Base-by-base conservation (phyloP, 2,888 invertebrate genomes). In the Heliconius hortense region DNA sequence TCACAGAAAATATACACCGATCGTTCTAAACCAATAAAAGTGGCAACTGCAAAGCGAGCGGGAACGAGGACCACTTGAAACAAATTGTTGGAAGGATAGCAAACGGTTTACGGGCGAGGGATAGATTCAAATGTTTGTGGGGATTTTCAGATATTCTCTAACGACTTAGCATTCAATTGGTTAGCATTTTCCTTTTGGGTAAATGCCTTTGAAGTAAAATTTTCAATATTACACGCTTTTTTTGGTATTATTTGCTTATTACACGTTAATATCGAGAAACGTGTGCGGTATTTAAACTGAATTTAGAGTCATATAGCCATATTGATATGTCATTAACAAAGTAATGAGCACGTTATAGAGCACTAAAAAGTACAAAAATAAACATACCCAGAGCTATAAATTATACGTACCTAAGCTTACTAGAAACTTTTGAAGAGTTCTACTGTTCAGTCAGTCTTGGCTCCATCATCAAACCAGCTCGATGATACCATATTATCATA, bases 1-100 rank as follows among this genome's bases (percentile, higher is more conserved):
- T 15, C 10, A 56, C n/a, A 2, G 24, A 69, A 69, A 69, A 56
- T 56, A 56, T 39, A n/a, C 24, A 69, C 31, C 56, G 64, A 64
- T 21, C 63, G 15, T 4, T 63, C 64, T 43, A 64, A 74, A 56
- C 59, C 60, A 59, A 60, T 67, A 68, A 74, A 60, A 68, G 31
- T 60, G 28, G 18, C 31, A 60, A 24, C 43, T 31, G 60, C 43
- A 62, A 67, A 60, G 48, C 68, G 68, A 53, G n/a, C n/a, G 60
- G 48, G 31, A 48, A 73, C 8, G 68, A 74, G 43, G 48, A 68
- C 68, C 68, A 48, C 73, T 68, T 60, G 43, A 68, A 60, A 62
- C 67, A 68, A 68, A 74, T 73, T 62, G 68, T 31, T 31, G 64
- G 60, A 31, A 60, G 60, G 48, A 74, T 68, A 60, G 68, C 68